phyloP scores from a whole-genome alignment of 2,113 vertebrate species.

The Crotalus helleri region DNA sequence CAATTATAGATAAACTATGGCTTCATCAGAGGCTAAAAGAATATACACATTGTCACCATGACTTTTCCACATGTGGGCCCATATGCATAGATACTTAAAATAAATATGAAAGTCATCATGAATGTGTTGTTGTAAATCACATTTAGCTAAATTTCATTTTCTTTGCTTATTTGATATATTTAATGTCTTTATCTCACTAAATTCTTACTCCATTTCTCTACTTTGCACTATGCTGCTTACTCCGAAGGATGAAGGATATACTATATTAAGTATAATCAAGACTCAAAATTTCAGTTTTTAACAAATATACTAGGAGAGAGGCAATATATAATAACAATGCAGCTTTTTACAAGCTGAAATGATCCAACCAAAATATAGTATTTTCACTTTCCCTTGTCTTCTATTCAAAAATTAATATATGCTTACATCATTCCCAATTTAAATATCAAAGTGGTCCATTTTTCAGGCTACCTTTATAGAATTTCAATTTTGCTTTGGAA shows the following conservation, averaged over 20 bases:
- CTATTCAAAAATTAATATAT: background rate
- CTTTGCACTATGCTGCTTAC: background rate
- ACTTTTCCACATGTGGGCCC: background rate
- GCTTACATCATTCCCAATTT: background rate
- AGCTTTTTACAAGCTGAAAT: conserved; percentile 22
- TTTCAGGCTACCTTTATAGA: background rate
- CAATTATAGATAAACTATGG: background rate
- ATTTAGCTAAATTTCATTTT: background rate
- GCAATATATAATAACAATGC: background rate
- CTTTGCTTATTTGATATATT: background rate
- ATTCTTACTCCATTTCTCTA: background rate
- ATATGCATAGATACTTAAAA: background rate
- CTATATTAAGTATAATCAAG: background rate
- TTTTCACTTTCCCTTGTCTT: background rate
- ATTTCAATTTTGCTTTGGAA: background rate
- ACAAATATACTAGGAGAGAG: background rate
- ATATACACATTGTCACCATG: background rate
- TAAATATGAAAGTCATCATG: background rate
- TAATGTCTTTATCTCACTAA: background rate
- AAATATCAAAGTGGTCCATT: conserved; percentile 23
- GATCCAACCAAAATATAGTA: background rate
- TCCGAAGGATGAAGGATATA: background rate
- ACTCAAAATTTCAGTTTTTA: background rate
- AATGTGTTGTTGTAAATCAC: background rate
- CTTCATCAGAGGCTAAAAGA: background rate